These are phyloP conservation scores for Syngnathus rostellatus DNA, from an alignment of 2,797 vertebrate genomes.

Conservation along the genomic window DNA sequence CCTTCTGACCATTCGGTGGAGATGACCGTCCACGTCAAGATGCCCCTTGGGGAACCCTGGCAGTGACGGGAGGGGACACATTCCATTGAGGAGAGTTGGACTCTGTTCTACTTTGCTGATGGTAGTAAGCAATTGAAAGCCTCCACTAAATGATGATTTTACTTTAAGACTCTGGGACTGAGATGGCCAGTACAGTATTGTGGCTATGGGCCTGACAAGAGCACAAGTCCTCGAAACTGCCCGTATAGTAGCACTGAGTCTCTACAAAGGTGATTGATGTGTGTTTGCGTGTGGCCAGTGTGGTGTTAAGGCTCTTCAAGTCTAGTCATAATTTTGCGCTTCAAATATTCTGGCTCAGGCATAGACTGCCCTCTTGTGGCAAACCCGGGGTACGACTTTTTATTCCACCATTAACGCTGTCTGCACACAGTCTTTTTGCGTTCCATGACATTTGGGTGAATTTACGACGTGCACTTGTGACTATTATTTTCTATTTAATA, in stretches of 20 bases:
- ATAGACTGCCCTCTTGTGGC: conserved; percentile 48
- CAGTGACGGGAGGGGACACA: conserved; percentile 35
- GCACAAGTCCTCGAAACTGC: conserved; percentile 10
- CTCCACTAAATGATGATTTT: not conserved
- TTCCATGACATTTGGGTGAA: conserved; percentile 13
- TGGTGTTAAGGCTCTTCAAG: conserved; percentile 2
- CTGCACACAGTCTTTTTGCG: conserved; percentile 33
- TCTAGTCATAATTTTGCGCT: conserved; percentile 4
- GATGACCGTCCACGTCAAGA: conserved; percentile 84
- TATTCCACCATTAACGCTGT: conserved; percentile 14
- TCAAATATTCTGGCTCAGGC: not conserved
- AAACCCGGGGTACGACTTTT: conserved; percentile 15
- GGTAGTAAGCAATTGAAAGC: not conserved
- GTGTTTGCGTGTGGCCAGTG: not conserved
- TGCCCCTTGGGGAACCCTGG: conserved; percentile 74
- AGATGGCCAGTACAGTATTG: conserved; percentile 53
- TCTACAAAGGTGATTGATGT: conserved; percentile 15
- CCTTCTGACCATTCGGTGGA: conserved; percentile 72
- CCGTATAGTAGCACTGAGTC: conserved; percentile 17
- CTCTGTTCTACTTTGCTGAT: not conserved
- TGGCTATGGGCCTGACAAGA: conserved; percentile 26
- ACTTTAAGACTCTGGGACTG: conserved; percentile 23
- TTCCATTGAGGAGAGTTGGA: conserved; percentile 25
- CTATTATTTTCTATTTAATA: conserved; percentile 10
- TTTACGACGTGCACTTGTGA: conserved; percentile 14